Evolutionary conservation across 1,140 invertebrate genomes (phyloP).

Genomic region (Papilio glaucus): DNA sequence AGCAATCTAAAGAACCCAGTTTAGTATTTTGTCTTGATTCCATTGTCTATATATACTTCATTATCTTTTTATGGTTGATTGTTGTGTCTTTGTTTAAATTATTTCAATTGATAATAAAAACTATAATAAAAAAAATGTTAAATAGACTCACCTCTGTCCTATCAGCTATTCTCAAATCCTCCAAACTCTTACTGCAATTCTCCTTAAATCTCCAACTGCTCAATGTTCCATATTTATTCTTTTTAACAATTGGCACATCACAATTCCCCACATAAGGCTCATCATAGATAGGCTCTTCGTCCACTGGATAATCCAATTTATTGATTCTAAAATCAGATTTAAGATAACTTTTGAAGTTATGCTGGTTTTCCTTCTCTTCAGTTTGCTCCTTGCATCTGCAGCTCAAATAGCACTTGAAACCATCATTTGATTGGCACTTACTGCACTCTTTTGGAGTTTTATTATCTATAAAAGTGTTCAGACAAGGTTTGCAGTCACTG

Average conservation of each 20-base stretch:
- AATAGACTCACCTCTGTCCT: conserved; percentile 54
- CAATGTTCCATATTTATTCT: conserved; percentile 62
- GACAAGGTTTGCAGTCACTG: conserved; percentile 41
- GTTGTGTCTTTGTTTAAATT: too few species aligned
- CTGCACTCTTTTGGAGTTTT: conserved; percentile 55
- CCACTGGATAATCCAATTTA: conserved; percentile 66
- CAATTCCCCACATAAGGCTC: conserved; percentile 57
- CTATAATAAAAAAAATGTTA: conserved; percentile 48
- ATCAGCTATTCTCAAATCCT: conserved; percentile 52
- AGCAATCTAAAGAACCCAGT: too few species aligned
- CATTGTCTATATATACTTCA: too few species aligned
- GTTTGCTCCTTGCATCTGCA: conserved; percentile 60
- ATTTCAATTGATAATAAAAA: too few species aligned
- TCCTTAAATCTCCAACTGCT: conserved; percentile 54
- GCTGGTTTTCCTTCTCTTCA: conserved; percentile 18
- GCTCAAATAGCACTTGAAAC: conserved; percentile 76
- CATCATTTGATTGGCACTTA: conserved; percentile 61
- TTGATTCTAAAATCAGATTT: conserved; percentile 10
- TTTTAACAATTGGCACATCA: conserved; percentile 43
- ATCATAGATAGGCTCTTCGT: conserved; percentile 76
- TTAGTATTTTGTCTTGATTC: too few species aligned
- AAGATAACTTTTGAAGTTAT: conserved; percentile 28
- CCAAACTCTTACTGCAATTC: conserved; percentile 62
- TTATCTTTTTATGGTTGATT: too few species aligned
- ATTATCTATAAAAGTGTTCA: conserved; percentile 50